Evolutionary conservation across 2,888 invertebrate genomes (phyloP).

Genomic region (Adineta ricciae): DNA sequence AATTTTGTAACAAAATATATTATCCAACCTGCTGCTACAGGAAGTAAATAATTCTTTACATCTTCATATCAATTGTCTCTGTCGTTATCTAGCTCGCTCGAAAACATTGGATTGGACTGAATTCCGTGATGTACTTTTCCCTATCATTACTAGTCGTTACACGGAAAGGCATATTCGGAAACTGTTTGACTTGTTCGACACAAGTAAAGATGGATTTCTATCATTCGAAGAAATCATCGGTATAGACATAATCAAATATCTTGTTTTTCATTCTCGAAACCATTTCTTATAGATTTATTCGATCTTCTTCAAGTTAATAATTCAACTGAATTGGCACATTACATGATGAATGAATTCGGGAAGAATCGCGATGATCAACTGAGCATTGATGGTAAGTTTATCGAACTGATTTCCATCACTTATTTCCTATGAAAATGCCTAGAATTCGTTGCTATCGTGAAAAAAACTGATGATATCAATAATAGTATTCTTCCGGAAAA

Average conservation of each 20-base stretch:
- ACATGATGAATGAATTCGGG: background rate
- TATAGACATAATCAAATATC: background rate
- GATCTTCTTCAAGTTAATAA: background rate
- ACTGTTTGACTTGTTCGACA: slow-evolving; percentile 5
- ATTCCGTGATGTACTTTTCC: slow-evolving; percentile 17
- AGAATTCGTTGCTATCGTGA: background rate
- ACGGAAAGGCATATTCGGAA: background rate
- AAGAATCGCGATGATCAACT: background rate
- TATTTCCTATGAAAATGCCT: background rate
- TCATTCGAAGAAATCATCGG: background rate
- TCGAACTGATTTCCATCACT: background rate
- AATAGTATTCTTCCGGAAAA: background rate
- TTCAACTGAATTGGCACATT: background rate
- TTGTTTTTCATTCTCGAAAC: background rate
- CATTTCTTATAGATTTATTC: background rate
- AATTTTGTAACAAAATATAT: background rate
- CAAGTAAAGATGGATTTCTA: background rate
- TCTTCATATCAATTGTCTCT: background rate
- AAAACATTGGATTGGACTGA: background rate
- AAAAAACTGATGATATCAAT: background rate
- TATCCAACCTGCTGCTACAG: background rate
- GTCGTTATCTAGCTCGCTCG: background rate
- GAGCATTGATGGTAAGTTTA: background rate
- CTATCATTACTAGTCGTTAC: background rate
- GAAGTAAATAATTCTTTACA: background rate